A percentile compares a stretch with the other conserved stretches of the same genome.
These are phyloP conservation scores for Stictocephala bisonia DNA, from an alignment of 2,888 invertebrate species.

Conservation along the genomic window DNA sequence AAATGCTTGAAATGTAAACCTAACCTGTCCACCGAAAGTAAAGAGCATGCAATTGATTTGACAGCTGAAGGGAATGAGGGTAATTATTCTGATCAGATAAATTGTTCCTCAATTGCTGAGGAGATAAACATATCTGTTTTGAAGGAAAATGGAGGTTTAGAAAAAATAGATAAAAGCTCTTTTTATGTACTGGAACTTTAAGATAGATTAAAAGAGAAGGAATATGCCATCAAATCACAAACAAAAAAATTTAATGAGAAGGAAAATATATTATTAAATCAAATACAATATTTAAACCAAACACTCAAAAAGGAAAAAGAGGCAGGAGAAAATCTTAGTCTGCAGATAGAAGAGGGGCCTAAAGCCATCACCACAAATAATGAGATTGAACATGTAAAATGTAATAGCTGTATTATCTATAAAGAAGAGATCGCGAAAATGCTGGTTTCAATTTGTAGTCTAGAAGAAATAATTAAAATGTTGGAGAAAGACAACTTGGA, in stretches of 20 bases:
- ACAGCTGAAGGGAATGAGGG: neutral
- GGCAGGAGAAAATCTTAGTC: neutral
- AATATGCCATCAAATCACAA: neutral
- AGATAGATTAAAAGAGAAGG: neutral
- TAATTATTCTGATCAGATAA: neutral
- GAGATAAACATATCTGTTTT: constrained; percentile 17
- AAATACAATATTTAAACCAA: neutral
- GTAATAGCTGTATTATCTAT: constrained; percentile 3
- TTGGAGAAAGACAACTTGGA: neutral
- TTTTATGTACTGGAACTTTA: constrained; percentile 1
- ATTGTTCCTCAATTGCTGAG: constrained; percentile 5
- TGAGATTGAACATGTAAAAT: neutral
- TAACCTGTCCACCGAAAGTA: neutral
- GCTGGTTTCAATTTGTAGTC: neutral
- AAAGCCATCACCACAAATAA: neutral
- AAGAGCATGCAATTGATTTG: neutral
- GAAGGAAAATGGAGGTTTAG: constrained; percentile 1
- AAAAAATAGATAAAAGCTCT: constrained; percentile 15
- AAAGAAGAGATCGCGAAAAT: constrained; percentile 11
- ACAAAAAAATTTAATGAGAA: neutral
- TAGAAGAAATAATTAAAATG: constrained; percentile 6
- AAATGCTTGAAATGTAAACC: constrained; percentile 15
- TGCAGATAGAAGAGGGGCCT: constrained; percentile 7
- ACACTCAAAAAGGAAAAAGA: constrained; percentile 23
- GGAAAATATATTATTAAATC: constrained; percentile 5